Evolutionary conservation across 2,797 vertebrate species (phyloP).

Genomic region (Microchirus variegatus): DNA sequence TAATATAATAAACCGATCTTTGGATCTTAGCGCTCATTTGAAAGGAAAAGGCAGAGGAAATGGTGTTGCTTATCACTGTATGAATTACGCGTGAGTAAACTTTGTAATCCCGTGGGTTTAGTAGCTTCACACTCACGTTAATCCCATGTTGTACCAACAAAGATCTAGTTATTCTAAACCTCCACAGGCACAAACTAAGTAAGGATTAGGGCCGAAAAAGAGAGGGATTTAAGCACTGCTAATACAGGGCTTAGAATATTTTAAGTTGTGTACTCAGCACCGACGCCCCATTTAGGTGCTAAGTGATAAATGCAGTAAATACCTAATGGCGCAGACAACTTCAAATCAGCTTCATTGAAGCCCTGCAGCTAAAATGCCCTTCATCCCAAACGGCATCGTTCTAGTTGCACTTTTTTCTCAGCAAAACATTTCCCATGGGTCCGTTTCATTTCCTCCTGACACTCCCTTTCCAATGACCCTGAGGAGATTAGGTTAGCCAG

Average conservation of each 20-base stretch:
- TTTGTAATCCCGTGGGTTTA: conserved; percentile 58
- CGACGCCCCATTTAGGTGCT: conserved; percentile 22
- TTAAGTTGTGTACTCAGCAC: conserved; percentile 46
- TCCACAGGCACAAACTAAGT: conserved; percentile 54
- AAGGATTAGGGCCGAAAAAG: conserved; percentile 62
- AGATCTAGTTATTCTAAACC: conserved; percentile 46
- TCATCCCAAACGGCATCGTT: conserved; percentile 6
- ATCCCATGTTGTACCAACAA: conserved; percentile 65
- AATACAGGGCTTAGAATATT: conserved; percentile 42
- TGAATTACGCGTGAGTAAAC: conserved; percentile 37
- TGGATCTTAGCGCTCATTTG: neutral
- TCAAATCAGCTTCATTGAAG: conserved; percentile 42
- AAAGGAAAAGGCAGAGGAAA: conserved; percentile 9
- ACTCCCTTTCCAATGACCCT: conserved; percentile 21
- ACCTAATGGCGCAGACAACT: conserved; percentile 17
- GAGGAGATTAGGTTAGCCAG: conserved; percentile 17
- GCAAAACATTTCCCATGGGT: conserved; percentile 35
- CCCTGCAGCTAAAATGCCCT: conserved; percentile 6
- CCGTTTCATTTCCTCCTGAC: conserved; percentile 22
- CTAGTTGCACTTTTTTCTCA: conserved; percentile 1
- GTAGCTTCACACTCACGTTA: conserved; percentile 54
- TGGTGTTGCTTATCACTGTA: conserved; percentile 27
- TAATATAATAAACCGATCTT: neutral
- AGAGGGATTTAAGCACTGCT: conserved; percentile 41
- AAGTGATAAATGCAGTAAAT: conserved; percentile 10